Evolutionary conservation across 2,888 invertebrate species (phyloP).

Genomic region (Ypsolopha scabrella): DNA sequence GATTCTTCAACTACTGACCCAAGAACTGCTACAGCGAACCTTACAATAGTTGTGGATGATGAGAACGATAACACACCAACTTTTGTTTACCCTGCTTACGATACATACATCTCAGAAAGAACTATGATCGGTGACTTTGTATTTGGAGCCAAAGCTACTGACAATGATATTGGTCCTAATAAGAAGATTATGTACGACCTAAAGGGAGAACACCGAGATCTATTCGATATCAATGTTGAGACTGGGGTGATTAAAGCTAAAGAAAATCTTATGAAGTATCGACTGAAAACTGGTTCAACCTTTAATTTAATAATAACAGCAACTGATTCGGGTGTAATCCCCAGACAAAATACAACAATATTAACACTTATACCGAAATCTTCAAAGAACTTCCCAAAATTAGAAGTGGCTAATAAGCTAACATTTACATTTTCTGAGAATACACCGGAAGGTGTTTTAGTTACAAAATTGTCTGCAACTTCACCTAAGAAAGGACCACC

Average conservation of each 20-base stretch:
- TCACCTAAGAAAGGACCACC: constrained; percentile 83
- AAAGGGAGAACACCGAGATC: constrained; percentile 80
- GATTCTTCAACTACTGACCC: constrained; percentile 91
- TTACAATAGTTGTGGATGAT: constrained; percentile 83
- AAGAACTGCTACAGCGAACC: constrained; percentile 83
- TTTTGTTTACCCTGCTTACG: constrained; percentile 81
- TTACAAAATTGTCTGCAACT: constrained; percentile 81
- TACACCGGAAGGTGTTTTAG: constrained; percentile 79
- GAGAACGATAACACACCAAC: constrained; percentile 88
- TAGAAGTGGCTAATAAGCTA: constrained; percentile 76
- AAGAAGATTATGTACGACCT: constrained; percentile 84
- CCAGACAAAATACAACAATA: constrained; percentile 79
- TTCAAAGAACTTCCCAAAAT: constrained; percentile 83
- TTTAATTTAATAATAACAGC: constrained; percentile 84
- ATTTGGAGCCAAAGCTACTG: constrained; percentile 89
- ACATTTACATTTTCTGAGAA: constrained; percentile 86
- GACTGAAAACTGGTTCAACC: constrained; percentile 64
- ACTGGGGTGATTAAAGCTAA: constrained; percentile 91
- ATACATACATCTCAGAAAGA: constrained; percentile 85
- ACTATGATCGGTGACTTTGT: constrained; percentile 87
- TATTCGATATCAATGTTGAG: constrained; percentile 82
- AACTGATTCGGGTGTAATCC: constrained; percentile 80
- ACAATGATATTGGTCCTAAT: constrained; percentile 85
- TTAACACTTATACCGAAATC: constrained; percentile 83
- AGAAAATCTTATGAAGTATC: constrained; percentile 71